Evolutionary conservation across 2,113 vertebrate genomes (phyloP).

Genomic region (Montifringilla adamsi): DNA sequence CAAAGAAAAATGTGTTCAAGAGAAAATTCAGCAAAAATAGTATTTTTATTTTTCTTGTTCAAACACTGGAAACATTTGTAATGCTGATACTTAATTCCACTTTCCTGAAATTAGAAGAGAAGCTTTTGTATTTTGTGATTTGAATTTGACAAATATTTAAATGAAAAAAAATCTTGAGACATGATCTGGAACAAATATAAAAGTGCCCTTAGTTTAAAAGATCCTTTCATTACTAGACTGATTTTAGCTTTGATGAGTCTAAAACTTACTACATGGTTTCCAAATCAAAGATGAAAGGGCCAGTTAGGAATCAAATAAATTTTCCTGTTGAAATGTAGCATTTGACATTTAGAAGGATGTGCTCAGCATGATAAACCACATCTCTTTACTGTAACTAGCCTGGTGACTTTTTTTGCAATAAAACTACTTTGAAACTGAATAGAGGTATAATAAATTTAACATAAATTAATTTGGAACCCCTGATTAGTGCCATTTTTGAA

Average conservation of each 20-base stretch:
- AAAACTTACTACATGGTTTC: constrained; percentile 62
- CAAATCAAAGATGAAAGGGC: constrained; percentile 67
- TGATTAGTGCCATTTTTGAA: constrained; percentile 13
- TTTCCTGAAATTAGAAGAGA: neutral
- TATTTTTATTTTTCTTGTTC: neutral
- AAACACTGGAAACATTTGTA: neutral
- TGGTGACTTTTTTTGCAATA: constrained; percentile 45
- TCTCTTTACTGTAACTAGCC: constrained; percentile 10
- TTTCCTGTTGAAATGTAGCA: constrained; percentile 62
- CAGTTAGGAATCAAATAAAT: constrained; percentile 67
- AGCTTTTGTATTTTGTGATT: constrained; percentile 44
- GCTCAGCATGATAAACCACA: constrained; percentile 43
- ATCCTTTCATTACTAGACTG: constrained; percentile 44
- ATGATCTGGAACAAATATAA: constrained; percentile 40
- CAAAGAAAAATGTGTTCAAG: neutral
- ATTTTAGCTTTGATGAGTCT: constrained; percentile 66
- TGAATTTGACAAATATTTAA: constrained; percentile 55
- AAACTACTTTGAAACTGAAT: constrained; percentile 26
- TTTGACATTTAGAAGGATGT: constrained; percentile 54
- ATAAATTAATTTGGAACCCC: constrained; percentile 44
- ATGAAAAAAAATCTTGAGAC: constrained; percentile 28
- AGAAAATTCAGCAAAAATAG: neutral
- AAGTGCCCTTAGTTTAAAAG: constrained; percentile 47
- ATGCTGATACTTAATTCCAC: neutral
- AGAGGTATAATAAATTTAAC: constrained; percentile 39